A percentile compares a stretch with the other conserved stretches of the same genome.
Conservation (phyloP, 2,113 vertebrate species). For the Pangasianodon hypophthalmus region DNA sequence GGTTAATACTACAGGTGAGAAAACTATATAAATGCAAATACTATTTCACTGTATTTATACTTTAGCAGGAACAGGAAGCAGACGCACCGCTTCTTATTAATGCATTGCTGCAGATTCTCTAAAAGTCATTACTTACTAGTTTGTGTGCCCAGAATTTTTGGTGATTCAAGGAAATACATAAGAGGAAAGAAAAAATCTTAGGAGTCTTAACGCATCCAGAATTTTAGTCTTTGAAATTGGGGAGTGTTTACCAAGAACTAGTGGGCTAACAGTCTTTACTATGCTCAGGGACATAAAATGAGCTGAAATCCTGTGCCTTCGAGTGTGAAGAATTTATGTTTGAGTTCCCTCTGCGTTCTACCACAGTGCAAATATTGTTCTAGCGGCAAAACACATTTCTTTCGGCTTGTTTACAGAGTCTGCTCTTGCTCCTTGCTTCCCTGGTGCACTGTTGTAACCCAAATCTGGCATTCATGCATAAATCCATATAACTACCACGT, state of each 20-base stretch:
- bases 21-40: constrained; percentile 82
- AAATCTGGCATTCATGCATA: constrained; percentile 21
- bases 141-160: constrained; percentile 52
- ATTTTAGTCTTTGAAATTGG: constrained; percentile 15
- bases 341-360: constrained; percentile 42
- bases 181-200: constrained; percentile 38
- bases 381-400: constrained; percentile 27
- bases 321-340: constrained; percentile 30
- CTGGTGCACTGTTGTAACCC: constrained; percentile 31
- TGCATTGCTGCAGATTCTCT: constrained; percentile 58
- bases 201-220: neutral
- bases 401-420: constrained; percentile 40
- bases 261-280: neutral
- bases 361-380: constrained; percentile 52
- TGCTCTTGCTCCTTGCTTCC: constrained; percentile 37
- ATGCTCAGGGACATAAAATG: neutral
- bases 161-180: constrained; percentile 58
- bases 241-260: constrained; percentile 5
- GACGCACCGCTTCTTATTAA: constrained; percentile 65
- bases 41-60: constrained; percentile 76
- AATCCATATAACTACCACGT: constrained; percentile 34
- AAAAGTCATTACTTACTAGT: constrained; percentile 65
- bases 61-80: constrained; percentile 61
- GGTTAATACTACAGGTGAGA: constrained; percentile 58
- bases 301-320: constrained; percentile 19